These are phyloP conservation scores for Phymastichus coffea DNA, from an alignment of 1,140 invertebrate genomes.

Conservation along the genomic window DNA sequence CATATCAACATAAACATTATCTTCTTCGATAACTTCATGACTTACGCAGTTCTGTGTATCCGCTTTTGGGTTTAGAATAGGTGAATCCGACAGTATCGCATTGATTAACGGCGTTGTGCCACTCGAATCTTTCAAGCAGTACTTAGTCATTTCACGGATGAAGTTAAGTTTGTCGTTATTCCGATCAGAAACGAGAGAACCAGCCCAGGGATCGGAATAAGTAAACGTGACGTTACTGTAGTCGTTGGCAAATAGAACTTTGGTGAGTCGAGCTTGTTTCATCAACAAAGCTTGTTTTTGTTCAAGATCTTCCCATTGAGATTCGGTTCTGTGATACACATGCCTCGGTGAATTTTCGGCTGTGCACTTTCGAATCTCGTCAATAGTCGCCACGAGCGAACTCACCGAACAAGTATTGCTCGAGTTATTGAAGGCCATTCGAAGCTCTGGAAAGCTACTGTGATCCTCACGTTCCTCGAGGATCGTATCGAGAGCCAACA, in stretches of 20 bases:
- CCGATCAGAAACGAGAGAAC: not conserved
- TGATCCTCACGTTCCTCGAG: conserved; percentile 61
- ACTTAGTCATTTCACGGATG: conserved; percentile 29
- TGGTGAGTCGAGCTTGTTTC: conserved; percentile 46
- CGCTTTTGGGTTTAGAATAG: conserved; percentile 39
- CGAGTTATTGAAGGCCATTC: conserved; percentile 51
- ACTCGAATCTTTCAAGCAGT: conserved; percentile 34
- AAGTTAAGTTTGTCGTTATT: not conserved
- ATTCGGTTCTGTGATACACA: conserved; percentile 59
- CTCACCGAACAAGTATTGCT: conserved; percentile 54
- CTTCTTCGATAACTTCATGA: conserved; percentile 33
- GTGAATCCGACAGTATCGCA: conserved; percentile 47
- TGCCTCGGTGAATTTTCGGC: conserved; percentile 61
- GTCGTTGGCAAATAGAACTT: conserved; percentile 40
- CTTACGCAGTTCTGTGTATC: conserved; percentile 20
- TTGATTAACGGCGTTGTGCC: conserved; percentile 45
- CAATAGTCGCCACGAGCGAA: conserved; percentile 64
- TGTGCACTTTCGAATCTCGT: conserved; percentile 63
- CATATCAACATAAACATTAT: conserved; percentile 49
- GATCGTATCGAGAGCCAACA: conserved; percentile 56
- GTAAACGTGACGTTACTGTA: conserved; percentile 30
- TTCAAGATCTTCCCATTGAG: conserved; percentile 58
- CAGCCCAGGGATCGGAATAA: not conserved
- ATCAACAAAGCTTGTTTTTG: conserved; percentile 35
- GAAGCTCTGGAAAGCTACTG: conserved; percentile 37